These are phyloP conservation scores for Neelides folsomi DNA, from an alignment of 2,888 invertebrate species.

Conservation along the genomic window DNA sequence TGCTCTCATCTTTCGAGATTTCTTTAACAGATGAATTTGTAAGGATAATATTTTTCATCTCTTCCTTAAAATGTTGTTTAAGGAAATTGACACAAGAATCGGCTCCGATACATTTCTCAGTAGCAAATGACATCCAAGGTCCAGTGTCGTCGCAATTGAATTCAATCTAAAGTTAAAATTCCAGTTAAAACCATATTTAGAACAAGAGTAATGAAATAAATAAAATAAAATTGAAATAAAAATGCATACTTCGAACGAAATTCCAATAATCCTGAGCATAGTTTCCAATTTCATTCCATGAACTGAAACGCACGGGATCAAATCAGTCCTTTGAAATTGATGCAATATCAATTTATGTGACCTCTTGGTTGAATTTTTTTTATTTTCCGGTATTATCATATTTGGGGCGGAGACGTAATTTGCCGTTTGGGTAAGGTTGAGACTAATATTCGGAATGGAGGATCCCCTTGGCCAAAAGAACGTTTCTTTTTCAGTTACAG, in stretches of 20 bases:
- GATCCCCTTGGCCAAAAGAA: no score
- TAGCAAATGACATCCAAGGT: constrained; percentile 4
- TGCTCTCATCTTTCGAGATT: no score
- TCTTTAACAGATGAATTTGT: no score
- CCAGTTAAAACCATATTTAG: neutral
- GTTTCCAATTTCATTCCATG: constrained; percentile 9
- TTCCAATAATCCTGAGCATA: constrained; percentile 6
- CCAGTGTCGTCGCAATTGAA: constrained; percentile 4
- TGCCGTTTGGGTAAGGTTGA: no score
- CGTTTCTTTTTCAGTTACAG: no score
- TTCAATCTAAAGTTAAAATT: neutral
- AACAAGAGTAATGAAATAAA: neutral
- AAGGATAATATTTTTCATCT: neutral
- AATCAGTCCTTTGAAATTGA: constrained; percentile 7
- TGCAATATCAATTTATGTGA: neutral
- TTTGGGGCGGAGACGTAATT: no score
- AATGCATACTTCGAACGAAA: constrained; percentile 4
- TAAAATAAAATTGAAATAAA: neutral
- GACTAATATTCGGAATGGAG: no score
- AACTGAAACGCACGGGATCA: constrained; percentile 4
- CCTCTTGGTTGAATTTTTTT: no score
- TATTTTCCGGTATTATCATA: no score
- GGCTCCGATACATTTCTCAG: constrained; percentile 2
- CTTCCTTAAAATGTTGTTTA: constrained; percentile 1
- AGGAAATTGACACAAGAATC: constrained; percentile 1